phyloP scores from a whole-genome alignment of 2,888 invertebrate species.

The Drosophila aldrichi region DNA sequence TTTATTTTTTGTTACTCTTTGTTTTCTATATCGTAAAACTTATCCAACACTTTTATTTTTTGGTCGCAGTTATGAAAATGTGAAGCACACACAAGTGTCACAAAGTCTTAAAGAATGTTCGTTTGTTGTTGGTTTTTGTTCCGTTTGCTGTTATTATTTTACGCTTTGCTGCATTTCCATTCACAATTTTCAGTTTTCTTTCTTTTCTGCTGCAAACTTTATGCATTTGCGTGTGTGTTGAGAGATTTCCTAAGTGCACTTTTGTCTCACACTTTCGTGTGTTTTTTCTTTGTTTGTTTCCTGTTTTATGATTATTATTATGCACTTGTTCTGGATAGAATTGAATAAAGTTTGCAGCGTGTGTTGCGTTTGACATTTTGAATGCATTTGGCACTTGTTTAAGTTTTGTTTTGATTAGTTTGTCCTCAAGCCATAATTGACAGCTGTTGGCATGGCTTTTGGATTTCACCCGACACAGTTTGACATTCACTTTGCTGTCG shows the following conservation, averaged over 20 bases:
- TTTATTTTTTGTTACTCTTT: neutral
- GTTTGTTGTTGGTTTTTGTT: slow-evolving; percentile 25
- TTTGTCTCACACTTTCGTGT: slow-evolving; percentile 41
- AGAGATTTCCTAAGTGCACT: slow-evolving; percentile 66
- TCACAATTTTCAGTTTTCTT: slow-evolving; percentile 31
- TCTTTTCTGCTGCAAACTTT: slow-evolving; percentile 55
- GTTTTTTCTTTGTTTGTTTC: slow-evolving; percentile 11
- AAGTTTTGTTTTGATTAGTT: slow-evolving; percentile 81
- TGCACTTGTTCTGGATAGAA: slow-evolving; percentile 53
- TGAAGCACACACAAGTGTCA: slow-evolving; percentile 56
- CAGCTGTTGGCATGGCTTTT: slow-evolving; percentile 18
- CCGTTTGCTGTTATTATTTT: slow-evolving; percentile 59
- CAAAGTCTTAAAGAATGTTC: slow-evolving; percentile 61
- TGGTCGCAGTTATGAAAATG: slow-evolving; percentile 43
- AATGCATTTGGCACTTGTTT: slow-evolving; percentile 40
- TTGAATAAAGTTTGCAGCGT: slow-evolving; percentile 71
- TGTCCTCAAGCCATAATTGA: slow-evolving; percentile 27
- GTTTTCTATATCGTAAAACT: slow-evolving; percentile 19
- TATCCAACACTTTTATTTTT: slow-evolving; percentile 36
- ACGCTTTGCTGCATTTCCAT: slow-evolving; percentile 49
- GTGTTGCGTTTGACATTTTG: slow-evolving; percentile 22
- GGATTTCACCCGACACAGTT: neutral
- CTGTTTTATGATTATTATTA: slow-evolving; percentile 71
- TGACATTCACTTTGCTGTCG: slow-evolving; percentile 25
- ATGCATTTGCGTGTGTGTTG: slow-evolving; percentile 64